These are phyloP conservation scores for Ditula angustiorana DNA, from an alignment of 2,888 invertebrate species.

Conservation along the genomic window DNA sequence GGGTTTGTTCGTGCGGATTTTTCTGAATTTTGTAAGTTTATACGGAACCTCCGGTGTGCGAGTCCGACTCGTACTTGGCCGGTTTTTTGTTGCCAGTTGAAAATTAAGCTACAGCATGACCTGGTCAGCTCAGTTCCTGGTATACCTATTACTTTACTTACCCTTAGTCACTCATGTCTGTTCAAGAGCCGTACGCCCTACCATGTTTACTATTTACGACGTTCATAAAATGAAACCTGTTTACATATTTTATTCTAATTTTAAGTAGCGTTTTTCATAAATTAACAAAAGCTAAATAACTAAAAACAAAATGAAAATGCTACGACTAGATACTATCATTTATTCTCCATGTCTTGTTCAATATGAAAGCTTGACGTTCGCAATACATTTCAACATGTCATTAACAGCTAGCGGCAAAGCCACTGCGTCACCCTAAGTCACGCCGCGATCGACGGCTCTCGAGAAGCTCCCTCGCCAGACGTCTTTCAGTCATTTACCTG, in stretches of 20 bases:
- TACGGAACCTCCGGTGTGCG: too few relatives aligned
- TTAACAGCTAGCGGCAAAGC: conserved; percentile 15
- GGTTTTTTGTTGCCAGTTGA: too few relatives aligned
- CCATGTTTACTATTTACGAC: background rate
- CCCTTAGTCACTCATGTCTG: too few relatives aligned
- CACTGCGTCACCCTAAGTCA: conserved; percentile 43
- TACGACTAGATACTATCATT: conserved; percentile 30
- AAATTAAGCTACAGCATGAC: too few relatives aligned
- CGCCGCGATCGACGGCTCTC: conserved; percentile 57
- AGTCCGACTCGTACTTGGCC: too few relatives aligned
- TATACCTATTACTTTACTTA: too few relatives aligned
- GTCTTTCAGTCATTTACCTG: conserved; percentile 82
- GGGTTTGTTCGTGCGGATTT: too few relatives aligned
- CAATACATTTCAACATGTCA: conserved; percentile 20
- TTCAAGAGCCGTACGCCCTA: too few relatives aligned
- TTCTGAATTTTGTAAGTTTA: too few relatives aligned
- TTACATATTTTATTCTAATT: background rate
- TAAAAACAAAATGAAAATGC: conserved; percentile 31
- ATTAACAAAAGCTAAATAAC: background rate
- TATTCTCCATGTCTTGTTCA: conserved; percentile 20
- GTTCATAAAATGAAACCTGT: background rate
- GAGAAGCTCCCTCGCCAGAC: conserved; percentile 61
- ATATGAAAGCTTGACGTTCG: conserved; percentile 1
- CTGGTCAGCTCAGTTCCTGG: too few relatives aligned
- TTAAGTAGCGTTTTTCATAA: background rate